Evolutionary conservation across 2,888 invertebrate genomes (phyloP).

Genomic region (Nemotelus pantherinus): DNA sequence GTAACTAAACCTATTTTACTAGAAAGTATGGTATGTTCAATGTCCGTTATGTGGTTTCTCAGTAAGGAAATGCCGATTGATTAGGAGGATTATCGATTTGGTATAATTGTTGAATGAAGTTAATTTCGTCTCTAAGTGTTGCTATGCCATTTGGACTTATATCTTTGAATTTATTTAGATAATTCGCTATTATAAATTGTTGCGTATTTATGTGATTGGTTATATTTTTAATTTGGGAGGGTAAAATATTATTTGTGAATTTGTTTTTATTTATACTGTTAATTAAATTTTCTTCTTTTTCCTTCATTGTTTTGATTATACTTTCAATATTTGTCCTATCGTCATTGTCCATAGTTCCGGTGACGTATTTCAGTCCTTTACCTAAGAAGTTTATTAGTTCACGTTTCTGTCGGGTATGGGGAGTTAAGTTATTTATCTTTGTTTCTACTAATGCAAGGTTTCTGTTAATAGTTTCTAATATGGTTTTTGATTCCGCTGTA

Average conservation of each 20-base stretch:
- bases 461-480: constrained; percentile 4
- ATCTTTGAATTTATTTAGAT: constrained; percentile 26
- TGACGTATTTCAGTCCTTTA: constrained; percentile 34
- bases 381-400: constrained; percentile 35
- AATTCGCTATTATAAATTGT: constrained; percentile 1
- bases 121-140: constrained; percentile 3
- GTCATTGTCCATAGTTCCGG: constrained; percentile 21
- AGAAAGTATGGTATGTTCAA: background rate
- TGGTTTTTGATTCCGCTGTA: background rate
- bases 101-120: background rate
- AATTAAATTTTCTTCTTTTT: constrained; percentile 9
- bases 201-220: constrained; percentile 5
- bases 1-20: constrained; percentile 11
- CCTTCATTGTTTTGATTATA: background rate
- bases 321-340: constrained; percentile 6
- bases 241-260: constrained; percentile 2
- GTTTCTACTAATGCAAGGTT: background rate
- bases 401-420: constrained; percentile 27
- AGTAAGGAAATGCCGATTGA: constrained; percentile 7
- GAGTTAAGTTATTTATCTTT: background rate
- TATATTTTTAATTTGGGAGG: constrained; percentile 30
- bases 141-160: background rate
- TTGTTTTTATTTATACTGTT: too few relatives aligned
- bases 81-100: constrained; percentile 1
- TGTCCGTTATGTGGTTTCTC: constrained; percentile 12